A percentile compares a stretch with the other conserved stretches of the same genome.
phyloP scores from a whole-genome alignment of 2,888 invertebrate species.

The Erannis defoliaria region DNA sequence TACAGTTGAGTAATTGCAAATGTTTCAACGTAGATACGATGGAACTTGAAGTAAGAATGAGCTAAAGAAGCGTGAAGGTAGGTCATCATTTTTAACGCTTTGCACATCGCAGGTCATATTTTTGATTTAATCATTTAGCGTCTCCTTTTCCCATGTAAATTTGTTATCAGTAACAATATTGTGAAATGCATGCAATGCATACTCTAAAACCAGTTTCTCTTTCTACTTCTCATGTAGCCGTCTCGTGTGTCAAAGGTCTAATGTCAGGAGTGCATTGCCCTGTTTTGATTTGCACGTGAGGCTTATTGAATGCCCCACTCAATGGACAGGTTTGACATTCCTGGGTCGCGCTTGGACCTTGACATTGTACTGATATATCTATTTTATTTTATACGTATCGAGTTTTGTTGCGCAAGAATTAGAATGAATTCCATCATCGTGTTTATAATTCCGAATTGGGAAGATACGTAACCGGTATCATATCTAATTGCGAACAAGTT shows the following conservation, averaged over 20 bases:
- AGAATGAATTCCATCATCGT: background rate
- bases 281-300: conserved; percentile 21
- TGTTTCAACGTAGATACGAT: background rate
- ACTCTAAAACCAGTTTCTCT: too few relatives aligned
- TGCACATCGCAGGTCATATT: too few relatives aligned
- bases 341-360: conserved; percentile 4
- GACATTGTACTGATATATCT: conserved; percentile 5
- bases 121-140: too few relatives aligned
- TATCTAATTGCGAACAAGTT: too few relatives aligned
- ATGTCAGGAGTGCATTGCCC: conserved; percentile 31
- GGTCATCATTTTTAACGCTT: too few relatives aligned
- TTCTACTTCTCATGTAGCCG: background rate
- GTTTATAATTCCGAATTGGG: background rate
- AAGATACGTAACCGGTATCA: too few relatives aligned
- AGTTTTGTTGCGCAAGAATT: background rate
- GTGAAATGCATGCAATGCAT: too few relatives aligned
- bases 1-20: background rate
- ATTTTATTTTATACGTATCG: background rate
- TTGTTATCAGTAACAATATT: too few relatives aligned
- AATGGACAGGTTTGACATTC: conserved; percentile 8
- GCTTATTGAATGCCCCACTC: conserved; percentile 13
- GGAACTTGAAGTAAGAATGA: background rate
- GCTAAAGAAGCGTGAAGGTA: too few relatives aligned
- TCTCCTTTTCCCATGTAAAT: too few relatives aligned
- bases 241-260: conserved; percentile 4